Evolutionary conservation across 2,888 invertebrate genomes (phyloP).

Genomic region (Leptodirus hochenwartii): DNA sequence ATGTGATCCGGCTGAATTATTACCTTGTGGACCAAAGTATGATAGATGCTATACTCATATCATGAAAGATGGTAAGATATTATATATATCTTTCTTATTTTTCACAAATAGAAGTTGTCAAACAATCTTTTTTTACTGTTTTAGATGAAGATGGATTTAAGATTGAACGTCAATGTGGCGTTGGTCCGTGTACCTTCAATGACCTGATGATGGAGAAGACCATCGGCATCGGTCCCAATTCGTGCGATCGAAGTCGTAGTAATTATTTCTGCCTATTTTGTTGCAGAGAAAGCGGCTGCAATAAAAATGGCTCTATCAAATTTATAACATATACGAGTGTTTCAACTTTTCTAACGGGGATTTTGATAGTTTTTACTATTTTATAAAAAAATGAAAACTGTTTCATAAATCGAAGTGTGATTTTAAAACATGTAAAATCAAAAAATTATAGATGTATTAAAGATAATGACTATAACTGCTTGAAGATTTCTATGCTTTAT

Average conservation of each 20-base stretch:
- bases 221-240: constrained; percentile 24
- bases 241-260: constrained; percentile 25
- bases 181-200: constrained; percentile 28
- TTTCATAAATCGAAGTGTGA: no score
- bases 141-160: constrained; percentile 23
- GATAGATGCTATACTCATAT: constrained; percentile 29
- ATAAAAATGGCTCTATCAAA: constrained; percentile 18
- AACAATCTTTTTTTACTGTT: constrained; percentile 14
- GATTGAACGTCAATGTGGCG: constrained; percentile 27
- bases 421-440: no score
- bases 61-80: constrained; percentile 25
- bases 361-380: no score
- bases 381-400: no score
- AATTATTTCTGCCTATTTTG: constrained; percentile 28
- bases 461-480: no score
- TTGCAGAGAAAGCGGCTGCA: constrained; percentile 27
- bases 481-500: no score
- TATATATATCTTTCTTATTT: no score
- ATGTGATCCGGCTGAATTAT: constrained; percentile 21
- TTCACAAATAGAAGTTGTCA: no score
- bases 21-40: constrained; percentile 22
- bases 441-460: no score
- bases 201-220: constrained; percentile 22
- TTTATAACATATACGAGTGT: not conserved
- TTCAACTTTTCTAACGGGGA: not conserved